Percentiles rank a stretch among this genome's conserved stretches.
Conservation (phyloP, 1,140 invertebrate genomes). For the Heliconius congener region DNA sequence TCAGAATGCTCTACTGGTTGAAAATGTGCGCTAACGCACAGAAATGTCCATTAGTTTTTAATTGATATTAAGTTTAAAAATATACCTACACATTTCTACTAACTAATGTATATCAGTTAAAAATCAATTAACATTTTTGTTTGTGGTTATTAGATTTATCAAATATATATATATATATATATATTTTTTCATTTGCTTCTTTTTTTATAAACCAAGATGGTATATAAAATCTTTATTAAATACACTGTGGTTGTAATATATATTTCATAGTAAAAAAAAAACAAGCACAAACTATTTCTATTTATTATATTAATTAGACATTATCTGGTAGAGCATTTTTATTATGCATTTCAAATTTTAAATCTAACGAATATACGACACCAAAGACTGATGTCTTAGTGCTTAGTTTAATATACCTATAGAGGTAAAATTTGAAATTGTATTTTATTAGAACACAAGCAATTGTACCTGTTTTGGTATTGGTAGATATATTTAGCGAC, state of each 20-base stretch:
- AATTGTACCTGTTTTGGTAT: conserved; percentile 22
- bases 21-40: neutral
- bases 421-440: conserved; percentile 49
- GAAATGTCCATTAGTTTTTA: neutral
- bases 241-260: neutral
- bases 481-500: conserved; percentile 16
- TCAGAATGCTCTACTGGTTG: neutral
- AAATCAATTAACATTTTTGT: neutral
- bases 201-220: too few species aligned
- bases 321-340: conserved; percentile 24
- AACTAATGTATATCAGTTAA: neutral
- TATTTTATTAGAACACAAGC: conserved; percentile 43
- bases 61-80: neutral
- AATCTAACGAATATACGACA: conserved; percentile 36
- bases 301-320: neutral
- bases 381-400: conserved; percentile 44
- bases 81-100: neutral
- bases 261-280: neutral
- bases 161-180: too few species aligned
- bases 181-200: too few species aligned
- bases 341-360: conserved; percentile 51
- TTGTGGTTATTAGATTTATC: too few species aligned
- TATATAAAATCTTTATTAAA: neutral
- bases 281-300: neutral
- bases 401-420: conserved; percentile 30